These are phyloP conservation scores for Harpagus bidentatus DNA, from an alignment of 2,113 vertebrate genomes.

Conservation along the genomic window DNA sequence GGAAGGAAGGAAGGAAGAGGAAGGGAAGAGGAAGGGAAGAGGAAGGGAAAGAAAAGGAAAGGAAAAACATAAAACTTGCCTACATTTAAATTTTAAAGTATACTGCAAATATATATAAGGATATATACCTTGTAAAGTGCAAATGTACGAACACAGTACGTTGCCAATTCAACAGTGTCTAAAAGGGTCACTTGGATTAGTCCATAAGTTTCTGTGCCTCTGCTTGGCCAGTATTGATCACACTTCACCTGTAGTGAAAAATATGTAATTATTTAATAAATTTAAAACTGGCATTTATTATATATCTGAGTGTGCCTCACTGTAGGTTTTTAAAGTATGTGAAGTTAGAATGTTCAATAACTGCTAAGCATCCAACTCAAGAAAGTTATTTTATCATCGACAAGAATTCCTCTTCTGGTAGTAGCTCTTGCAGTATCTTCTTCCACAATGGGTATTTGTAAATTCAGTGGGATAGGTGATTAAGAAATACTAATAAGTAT, in stretches of 20 bases:
- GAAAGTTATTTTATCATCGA: not conserved
- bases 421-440: not conserved
- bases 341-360: not conserved
- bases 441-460: not conserved
- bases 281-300: not conserved
- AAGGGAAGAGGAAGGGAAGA: no score
- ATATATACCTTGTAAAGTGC: conserved; percentile 93
- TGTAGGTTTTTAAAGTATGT: not conserved
- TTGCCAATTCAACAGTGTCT: conserved; percentile 95
- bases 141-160: conserved; percentile 95
- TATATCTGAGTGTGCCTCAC: not conserved
- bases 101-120: not conserved
- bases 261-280: not conserved
- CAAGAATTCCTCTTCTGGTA: not conserved
- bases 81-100: not conserved
- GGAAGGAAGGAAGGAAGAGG: no score
- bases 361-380: not conserved
- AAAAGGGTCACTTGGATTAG: conserved; percentile 93
- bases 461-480: not conserved
- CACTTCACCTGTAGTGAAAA: conserved; percentile 88
- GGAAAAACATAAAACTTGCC: not conserved
- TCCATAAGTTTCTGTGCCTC: conserved; percentile 94
- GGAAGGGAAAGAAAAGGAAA: no score
- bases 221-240: conserved; percentile 97
- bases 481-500: not conserved